These are phyloP conservation scores for Nothobranchius kuhntae DNA, from an alignment of 2,113 vertebrate species.

Conservation along the genomic window DNA sequence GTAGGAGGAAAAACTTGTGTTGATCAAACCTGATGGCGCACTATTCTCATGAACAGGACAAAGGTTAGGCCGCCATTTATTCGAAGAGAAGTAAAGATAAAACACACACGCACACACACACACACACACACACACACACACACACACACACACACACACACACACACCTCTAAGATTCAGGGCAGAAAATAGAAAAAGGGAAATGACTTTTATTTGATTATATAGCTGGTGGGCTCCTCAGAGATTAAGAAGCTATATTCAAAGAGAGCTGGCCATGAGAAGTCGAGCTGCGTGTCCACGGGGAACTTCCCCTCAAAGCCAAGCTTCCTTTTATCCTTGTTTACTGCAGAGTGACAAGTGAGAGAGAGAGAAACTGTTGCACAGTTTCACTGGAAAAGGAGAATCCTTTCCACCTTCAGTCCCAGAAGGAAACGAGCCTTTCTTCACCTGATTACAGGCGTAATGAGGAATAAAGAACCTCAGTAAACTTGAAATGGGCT, in stretches of 20 bases:
- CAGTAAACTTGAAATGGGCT: not conserved
- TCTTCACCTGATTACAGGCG: conserved; percentile 17
- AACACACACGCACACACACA: too few species aligned
- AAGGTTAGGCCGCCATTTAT: conserved; percentile 6
- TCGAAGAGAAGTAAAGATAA: not conserved
- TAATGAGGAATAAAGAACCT: conserved; percentile 37
- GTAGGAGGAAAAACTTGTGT: not conserved
- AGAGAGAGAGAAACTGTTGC: conserved; percentile 13
- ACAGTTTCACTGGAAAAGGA: conserved; percentile 17
- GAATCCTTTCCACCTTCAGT: conserved; percentile 15
- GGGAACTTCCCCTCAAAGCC: conserved; percentile 27
- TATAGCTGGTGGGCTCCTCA: conserved; percentile 22
- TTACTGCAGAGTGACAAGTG: conserved; percentile 28
- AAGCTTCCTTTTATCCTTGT: conserved; percentile 42
- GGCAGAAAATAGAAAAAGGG: conserved; percentile 23
- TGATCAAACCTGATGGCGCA: too few species aligned
- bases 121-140: too few species aligned
- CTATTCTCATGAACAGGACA: not conserved
- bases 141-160: too few species aligned
- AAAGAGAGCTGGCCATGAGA: conserved; percentile 36
- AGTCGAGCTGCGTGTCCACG: conserved; percentile 29
- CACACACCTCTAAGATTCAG: conserved; percentile 10
- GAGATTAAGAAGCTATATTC: conserved; percentile 43
- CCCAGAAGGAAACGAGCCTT: conserved; percentile 3
- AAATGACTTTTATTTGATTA: conserved; percentile 51